A percentile compares a stretch with the other conserved stretches of the same genome.
Evolutionary conservation across 2,888 invertebrate genomes (phyloP).

Genomic region (Rhorus exstirpatorius): DNA sequence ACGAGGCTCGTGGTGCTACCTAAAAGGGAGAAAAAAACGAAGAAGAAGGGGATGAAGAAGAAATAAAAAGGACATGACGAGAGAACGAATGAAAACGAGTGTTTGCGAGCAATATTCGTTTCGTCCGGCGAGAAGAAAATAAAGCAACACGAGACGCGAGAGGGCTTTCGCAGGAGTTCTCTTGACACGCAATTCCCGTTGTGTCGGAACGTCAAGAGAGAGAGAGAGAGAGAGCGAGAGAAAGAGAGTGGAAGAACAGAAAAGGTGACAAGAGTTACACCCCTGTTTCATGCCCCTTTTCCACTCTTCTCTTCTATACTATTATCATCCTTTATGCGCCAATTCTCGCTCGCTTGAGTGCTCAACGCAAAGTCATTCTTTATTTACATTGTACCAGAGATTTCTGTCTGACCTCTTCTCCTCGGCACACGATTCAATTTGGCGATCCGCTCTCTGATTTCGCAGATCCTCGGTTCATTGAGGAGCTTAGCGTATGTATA

Average conservation of each 20-base stretch:
- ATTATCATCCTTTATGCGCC: slow-evolving; percentile 39
- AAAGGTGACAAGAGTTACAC: slow-evolving; percentile 43
- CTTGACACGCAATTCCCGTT: slow-evolving; percentile 47
- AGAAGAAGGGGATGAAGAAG: slow-evolving; percentile 9
- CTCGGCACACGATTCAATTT: neutral
- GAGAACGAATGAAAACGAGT: slow-evolving; percentile 43
- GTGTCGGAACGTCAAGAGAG: slow-evolving; percentile 50
- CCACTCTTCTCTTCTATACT: slow-evolving; percentile 6
- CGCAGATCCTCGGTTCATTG: neutral
- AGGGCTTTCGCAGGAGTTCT: slow-evolving; percentile 20
- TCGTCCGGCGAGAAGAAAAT: slow-evolving; percentile 60
- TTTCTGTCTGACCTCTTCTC: slow-evolving; percentile 3
- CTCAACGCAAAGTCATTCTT: slow-evolving; percentile 50
- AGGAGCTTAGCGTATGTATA: no score
- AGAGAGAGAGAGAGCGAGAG: slow-evolving; percentile 4
- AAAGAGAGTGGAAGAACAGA: neutral
- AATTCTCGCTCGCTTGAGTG: slow-evolving; percentile 35
- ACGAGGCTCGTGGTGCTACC: neutral
- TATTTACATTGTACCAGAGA: slow-evolving; percentile 23
- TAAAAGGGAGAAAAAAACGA: neutral
- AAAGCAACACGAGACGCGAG: slow-evolving; percentile 45
- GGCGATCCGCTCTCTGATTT: neutral
- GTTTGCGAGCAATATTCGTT: slow-evolving; percentile 44
- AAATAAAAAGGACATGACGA: slow-evolving; percentile 20
- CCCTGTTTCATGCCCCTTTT: slow-evolving; percentile 34